Conservation (phyloP, 2,113 vertebrate genomes). For the Uria aalge region DNA sequence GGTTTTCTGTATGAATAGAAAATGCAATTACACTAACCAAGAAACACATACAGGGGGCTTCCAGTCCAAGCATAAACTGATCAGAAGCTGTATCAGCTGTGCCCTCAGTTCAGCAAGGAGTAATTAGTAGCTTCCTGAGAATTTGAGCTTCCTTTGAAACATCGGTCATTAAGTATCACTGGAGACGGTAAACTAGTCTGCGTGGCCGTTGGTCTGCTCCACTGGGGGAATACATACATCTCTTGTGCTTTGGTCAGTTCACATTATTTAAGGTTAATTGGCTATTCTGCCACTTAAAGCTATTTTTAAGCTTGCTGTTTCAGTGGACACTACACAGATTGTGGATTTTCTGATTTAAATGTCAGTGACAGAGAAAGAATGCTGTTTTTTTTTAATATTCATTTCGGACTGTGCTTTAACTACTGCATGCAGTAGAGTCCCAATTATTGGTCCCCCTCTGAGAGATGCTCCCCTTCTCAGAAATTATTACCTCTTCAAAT, state of each 20-base stretch:
- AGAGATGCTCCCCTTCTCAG: background rate
- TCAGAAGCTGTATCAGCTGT: background rate
- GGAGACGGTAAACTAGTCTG: background rate
- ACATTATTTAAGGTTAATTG: slow-evolving; percentile 37
- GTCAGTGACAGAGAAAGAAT: background rate
- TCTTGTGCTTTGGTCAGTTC: background rate
- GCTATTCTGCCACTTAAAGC: background rate
- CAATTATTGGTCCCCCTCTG: background rate
- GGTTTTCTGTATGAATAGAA: background rate
- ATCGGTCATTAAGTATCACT: background rate
- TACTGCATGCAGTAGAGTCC: background rate
- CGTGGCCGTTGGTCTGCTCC: background rate
- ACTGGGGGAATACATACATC: background rate
- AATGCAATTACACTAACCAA: background rate
- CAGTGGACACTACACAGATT: background rate
- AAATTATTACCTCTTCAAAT: background rate
- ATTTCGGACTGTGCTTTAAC: background rate
- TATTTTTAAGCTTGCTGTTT: slow-evolving; percentile 7
- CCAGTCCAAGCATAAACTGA: background rate
- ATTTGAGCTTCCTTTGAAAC: background rate
- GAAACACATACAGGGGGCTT: background rate
- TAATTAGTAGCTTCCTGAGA: background rate
- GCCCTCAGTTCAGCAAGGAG: background rate
- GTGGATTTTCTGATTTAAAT: slow-evolving; percentile 7
- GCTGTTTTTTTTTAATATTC: background rate